phyloP scores from a whole-genome alignment of 2,113 vertebrate genomes.

The Corythaixoides concolor region DNA sequence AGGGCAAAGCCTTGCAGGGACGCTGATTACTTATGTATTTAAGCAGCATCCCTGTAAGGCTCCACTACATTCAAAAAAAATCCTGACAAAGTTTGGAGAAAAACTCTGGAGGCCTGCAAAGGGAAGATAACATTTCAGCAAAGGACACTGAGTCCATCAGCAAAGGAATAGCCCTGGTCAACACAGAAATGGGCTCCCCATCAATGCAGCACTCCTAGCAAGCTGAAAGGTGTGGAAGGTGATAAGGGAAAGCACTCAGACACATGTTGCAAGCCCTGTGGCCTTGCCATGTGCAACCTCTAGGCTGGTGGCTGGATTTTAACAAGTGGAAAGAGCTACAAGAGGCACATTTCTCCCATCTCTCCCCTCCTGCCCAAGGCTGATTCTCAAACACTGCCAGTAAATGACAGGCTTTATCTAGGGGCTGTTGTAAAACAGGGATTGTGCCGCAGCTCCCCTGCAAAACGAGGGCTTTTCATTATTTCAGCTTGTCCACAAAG shows the following conservation, averaged over 20 bases:
- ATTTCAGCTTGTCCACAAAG: background rate
- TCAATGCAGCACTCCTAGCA: background rate
- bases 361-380: background rate
- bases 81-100: background rate
- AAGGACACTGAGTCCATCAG: background rate
- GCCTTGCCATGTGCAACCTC: background rate
- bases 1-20: background rate
- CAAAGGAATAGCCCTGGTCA: background rate
- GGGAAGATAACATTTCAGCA: constrained; percentile 21
- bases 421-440: background rate
- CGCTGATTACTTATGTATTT: background rate
- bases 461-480: background rate
- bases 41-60: background rate
- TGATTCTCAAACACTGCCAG: background rate
- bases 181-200: background rate
- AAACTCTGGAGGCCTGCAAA: background rate
- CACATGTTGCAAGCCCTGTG: background rate
- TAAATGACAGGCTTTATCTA: background rate
- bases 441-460: background rate
- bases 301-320: background rate
- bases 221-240: background rate
- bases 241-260: constrained; percentile 30
- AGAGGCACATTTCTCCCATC: background rate
- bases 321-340: background rate
- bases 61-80: background rate